phyloP scores from a whole-genome alignment of 2,113 vertebrate species.

The Agapornis roseicollis region DNA sequence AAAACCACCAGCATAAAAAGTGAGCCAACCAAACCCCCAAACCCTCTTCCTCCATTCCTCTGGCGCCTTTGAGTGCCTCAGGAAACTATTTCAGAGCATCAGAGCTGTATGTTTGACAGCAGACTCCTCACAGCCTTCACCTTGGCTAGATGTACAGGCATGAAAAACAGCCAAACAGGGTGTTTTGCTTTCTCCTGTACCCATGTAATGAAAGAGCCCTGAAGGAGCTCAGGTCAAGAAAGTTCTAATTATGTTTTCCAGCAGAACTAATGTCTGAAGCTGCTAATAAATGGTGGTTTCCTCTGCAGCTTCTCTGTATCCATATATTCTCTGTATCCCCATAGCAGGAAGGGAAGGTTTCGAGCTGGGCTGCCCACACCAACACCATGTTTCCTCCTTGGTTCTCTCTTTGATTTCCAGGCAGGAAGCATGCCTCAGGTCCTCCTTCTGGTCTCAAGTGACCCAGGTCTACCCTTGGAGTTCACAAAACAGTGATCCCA shows the following conservation, averaged over 20 bases:
- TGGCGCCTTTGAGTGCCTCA: neutral
- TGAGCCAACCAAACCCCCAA: neutral
- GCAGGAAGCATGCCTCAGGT: neutral
- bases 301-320: neutral
- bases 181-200: neutral
- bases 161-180: neutral
- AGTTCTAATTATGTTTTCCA: neutral
- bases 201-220: neutral
- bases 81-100: neutral
- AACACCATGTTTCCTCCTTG: neutral
- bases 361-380: neutral
- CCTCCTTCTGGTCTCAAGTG: neutral
- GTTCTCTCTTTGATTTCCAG: neutral
- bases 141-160: neutral
- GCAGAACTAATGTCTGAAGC: neutral
- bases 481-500: neutral
- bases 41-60: neutral
- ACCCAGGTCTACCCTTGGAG: neutral
- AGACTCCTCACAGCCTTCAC: neutral
- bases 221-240: neutral
- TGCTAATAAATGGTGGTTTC: neutral
- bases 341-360: neutral
- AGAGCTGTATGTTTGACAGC: neutral
- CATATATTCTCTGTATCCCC: rapidly evolving
- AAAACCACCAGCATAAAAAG: neutral